Evolutionary conservation across 1,140 invertebrate species (phyloP).

Genomic region (Oedothorax gibbosus): DNA sequence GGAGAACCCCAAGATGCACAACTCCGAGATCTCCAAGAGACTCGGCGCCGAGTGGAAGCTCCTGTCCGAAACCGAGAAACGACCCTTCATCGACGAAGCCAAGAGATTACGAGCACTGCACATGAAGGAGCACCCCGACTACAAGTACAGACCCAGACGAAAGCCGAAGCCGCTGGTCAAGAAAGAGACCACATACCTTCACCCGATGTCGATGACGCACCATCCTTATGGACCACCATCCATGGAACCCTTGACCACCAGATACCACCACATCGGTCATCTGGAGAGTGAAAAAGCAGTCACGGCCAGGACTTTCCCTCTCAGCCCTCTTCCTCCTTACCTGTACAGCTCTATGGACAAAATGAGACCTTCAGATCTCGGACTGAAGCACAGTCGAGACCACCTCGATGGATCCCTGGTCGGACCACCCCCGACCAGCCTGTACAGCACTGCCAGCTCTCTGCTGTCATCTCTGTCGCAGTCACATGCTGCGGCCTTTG

Average conservation of each 20-base stretch:
- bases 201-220: conserved; percentile 3
- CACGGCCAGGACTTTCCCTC: conserved; percentile 61
- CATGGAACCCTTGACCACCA: conserved; percentile 11
- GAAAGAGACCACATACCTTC: conserved; percentile 75
- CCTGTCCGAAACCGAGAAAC: conserved; percentile 93
- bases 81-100: conserved; percentile 98
- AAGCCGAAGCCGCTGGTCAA: conserved; percentile 90
- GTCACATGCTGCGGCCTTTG: conserved; percentile 52
- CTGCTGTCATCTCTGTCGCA: conserved; percentile 53
- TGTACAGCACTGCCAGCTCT: conserved; percentile 55
- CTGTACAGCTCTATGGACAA: conserved; percentile 56
- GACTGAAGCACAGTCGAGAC: conserved; percentile 30
- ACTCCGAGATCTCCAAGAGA: conserved; percentile 94
- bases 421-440: conserved; percentile 23
- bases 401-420: conserved; percentile 27
- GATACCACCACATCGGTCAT: conserved; percentile 55
- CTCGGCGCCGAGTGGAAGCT: conserved; percentile 96
- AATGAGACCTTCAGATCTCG: conserved; percentile 21
- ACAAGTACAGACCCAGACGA: conserved; percentile 87
- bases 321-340: conserved; percentile 38
- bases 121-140: conserved; percentile 93
- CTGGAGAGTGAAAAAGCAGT: conserved; percentile 64
- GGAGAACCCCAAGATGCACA: conserved; percentile 98
- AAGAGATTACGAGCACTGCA: conserved; percentile 87
- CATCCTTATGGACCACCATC: neutral